Conservation (phyloP, 2,888 invertebrate genomes). For the Hoplodrina blanda region DNA sequence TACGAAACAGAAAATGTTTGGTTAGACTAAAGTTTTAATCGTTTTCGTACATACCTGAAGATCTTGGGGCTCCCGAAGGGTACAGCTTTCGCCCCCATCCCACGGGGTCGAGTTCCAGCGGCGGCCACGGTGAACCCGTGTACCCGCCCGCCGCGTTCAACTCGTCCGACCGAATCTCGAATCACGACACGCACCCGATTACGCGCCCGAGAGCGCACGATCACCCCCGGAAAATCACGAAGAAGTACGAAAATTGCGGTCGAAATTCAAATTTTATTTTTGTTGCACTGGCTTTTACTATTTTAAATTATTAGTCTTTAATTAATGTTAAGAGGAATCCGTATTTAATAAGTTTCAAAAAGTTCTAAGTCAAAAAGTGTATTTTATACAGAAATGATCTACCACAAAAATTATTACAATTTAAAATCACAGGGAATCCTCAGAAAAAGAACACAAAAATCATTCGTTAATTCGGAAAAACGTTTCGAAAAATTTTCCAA, state of each 20-base stretch:
- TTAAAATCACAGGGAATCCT: conserved; percentile 49
- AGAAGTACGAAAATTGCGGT: conserved; percentile 65
- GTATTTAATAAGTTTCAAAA: neutral
- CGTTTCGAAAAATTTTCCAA: conserved; percentile 42
- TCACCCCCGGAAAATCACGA: conserved; percentile 79
- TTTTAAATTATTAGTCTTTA: neutral
- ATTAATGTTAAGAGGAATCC: neutral
- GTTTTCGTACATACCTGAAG: conserved; percentile 85
- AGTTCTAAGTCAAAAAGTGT: conserved; percentile 20
- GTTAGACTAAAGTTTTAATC: conserved; percentile 20
- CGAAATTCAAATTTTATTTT: conserved; percentile 60
- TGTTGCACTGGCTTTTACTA: conserved; percentile 41
- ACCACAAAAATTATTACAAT: conserved; percentile 39
- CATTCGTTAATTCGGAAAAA: conserved; percentile 34
- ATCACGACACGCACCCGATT: conserved; percentile 80
- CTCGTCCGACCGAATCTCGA: conserved; percentile 95
- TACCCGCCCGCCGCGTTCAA: conserved; percentile 93
- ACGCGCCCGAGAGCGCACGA: conserved; percentile 83
- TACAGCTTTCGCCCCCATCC: conserved; percentile 95
- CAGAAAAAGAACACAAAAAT: conserved; percentile 56
- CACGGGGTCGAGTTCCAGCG: conserved; percentile 94
- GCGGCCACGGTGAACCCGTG: conserved; percentile 95
- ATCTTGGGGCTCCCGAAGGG: conserved; percentile 93
- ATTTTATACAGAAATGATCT: conserved; percentile 15
- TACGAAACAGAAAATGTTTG: neutral